Conservation (phyloP, 2,888 invertebrate genomes). For the Blomia tropicalis region DNA sequence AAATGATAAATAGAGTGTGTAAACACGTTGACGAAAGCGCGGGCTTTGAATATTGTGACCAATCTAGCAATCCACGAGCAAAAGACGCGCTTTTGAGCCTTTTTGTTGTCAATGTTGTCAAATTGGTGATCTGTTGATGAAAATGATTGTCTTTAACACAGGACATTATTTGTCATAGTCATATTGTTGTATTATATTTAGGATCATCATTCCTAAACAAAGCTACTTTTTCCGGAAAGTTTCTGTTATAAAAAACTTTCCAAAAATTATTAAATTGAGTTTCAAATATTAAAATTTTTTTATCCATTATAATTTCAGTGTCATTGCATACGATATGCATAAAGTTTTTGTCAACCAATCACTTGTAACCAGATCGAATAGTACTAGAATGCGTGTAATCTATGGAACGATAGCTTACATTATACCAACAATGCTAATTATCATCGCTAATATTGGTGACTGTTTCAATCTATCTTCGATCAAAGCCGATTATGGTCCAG, state of each 20-base stretch:
- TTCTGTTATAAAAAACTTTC: too few species aligned
- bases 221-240: too few species aligned
- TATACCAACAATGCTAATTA: constrained; percentile 34
- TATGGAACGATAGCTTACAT: constrained; percentile 35
- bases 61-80: background rate
- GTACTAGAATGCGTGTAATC: constrained; percentile 26
- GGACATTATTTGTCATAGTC: too few species aligned
- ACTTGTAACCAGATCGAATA: constrained; percentile 25
- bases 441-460: constrained; percentile 33
- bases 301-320: too few species aligned
- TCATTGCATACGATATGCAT: constrained; percentile 37
- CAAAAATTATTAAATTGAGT: background rate
- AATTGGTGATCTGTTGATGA: too few species aligned
- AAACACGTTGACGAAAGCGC: too few species aligned
- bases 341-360: constrained; percentile 34
- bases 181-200: background rate
- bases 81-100: too few species aligned
- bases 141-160: too few species aligned
- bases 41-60: background rate
- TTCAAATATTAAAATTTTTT: constrained; percentile 37
- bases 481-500: constrained; percentile 28
- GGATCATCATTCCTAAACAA: background rate
- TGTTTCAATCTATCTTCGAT: constrained; percentile 28
- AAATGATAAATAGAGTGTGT: too few species aligned
- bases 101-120: background rate